Conservation (phyloP, 1,140 invertebrate genomes). For the Cotesia chilonis region DNA sequence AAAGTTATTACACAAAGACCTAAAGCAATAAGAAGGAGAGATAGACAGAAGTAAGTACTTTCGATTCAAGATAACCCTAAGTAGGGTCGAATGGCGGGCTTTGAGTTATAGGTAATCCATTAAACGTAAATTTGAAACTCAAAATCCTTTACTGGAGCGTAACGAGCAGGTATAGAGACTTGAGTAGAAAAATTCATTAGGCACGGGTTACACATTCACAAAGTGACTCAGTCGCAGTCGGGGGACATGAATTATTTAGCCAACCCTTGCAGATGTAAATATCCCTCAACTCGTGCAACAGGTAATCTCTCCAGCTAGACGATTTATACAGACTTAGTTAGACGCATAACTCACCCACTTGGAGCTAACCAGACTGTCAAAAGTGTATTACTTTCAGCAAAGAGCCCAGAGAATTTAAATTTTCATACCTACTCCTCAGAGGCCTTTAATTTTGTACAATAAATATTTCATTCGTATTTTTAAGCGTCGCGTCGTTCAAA, state of each 20-base stretch:
- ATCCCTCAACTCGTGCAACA: conserved; percentile 24
- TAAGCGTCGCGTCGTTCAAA: conserved; percentile 32
- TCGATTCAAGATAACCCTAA: too few species aligned
- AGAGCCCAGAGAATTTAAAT: background rate
- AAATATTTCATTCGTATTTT: background rate
- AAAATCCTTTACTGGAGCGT: background rate
- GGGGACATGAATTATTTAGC: background rate
- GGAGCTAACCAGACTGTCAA: background rate
- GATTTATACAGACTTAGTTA: background rate
- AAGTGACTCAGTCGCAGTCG: background rate
- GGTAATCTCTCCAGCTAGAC: conserved; percentile 27
- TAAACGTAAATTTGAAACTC: too few species aligned
- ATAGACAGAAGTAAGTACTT: too few species aligned
- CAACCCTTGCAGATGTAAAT: conserved; percentile 2
- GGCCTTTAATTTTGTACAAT: too few species aligned
- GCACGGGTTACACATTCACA: conserved; percentile 28
- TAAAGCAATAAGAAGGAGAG: too few species aligned
- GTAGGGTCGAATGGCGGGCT: too few species aligned
- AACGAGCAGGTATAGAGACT: background rate
- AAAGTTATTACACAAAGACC: too few species aligned
- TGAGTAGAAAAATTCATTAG: background rate
- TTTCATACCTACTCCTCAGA: too few species aligned
- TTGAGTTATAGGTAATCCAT: too few species aligned
- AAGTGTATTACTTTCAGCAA: background rate
- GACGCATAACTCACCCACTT: too few species aligned